These are phyloP conservation scores for Cyprinodon tularosa DNA, from an alignment of 2,113 vertebrate genomes.

Conservation along the genomic window DNA sequence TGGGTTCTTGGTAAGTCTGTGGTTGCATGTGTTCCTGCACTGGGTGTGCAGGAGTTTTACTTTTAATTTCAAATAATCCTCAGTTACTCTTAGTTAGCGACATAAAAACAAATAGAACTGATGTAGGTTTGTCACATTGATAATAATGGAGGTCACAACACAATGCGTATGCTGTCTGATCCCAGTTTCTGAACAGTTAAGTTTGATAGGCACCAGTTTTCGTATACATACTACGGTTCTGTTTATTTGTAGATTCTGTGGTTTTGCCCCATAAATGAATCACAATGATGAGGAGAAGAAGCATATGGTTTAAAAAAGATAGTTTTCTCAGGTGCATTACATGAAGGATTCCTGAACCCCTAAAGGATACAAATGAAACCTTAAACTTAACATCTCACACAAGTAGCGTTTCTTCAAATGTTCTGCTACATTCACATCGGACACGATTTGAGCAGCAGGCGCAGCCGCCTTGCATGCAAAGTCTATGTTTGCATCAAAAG, in stretches of 20 bases:
- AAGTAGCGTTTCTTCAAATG: not conserved
- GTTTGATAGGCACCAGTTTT: not conserved
- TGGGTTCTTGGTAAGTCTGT: constrained; percentile 89
- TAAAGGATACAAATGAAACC: not conserved
- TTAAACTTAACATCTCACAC: not conserved
- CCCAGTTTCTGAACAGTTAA: too few relatives aligned
- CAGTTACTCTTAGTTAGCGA: too few relatives aligned
- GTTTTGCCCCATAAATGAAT: not conserved
- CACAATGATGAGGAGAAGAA: not conserved
- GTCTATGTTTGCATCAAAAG: too few relatives aligned
- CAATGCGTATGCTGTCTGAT: too few relatives aligned
- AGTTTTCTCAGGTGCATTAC: not conserved
- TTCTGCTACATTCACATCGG: too few relatives aligned
- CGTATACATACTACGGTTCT: not conserved
- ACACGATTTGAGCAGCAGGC: too few relatives aligned
- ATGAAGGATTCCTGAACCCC: not conserved
- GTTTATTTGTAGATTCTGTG: not conserved
- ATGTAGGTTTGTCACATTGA: too few relatives aligned
- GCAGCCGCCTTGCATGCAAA: too few relatives aligned
- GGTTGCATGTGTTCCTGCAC: not conserved
- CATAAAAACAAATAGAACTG: too few relatives aligned
- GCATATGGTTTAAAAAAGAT: not conserved
- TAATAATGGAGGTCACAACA: too few relatives aligned
- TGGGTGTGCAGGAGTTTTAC: not conserved
- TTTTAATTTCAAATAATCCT: not conserved